phyloP scores from a whole-genome alignment of 2,797 vertebrate species.

The Hippocampus kuda region DNA sequence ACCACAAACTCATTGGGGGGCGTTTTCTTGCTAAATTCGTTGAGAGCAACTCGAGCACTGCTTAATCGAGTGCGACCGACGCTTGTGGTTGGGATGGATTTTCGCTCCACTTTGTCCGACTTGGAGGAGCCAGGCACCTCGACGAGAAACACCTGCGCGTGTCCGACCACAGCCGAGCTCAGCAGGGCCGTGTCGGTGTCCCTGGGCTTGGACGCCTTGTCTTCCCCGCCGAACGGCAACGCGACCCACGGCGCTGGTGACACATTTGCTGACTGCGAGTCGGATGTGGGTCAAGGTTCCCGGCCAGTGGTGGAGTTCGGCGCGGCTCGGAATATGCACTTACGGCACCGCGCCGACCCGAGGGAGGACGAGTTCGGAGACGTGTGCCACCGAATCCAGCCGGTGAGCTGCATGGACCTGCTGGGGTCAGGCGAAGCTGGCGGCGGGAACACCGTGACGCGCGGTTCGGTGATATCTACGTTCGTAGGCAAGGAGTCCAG shows the following conservation, averaged over 20 bases:
- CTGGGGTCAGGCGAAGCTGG: slow-evolving; percentile 36
- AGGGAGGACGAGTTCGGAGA: slow-evolving; percentile 34
- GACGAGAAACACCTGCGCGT: slow-evolving; percentile 17
- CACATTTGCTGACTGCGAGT: slow-evolving; percentile 30
- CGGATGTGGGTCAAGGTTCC: slow-evolving; percentile 5
- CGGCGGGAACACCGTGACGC: slow-evolving; percentile 31
- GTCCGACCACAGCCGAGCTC: slow-evolving; percentile 37
- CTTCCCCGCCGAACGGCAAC: slow-evolving; percentile 28
- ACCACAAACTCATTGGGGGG: slow-evolving; percentile 28
- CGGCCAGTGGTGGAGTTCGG: slow-evolving; percentile 16
- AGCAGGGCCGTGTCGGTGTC: slow-evolving; percentile 57
- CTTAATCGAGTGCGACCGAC: background rate
- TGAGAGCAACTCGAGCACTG: background rate
- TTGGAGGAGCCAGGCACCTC: slow-evolving; percentile 24
- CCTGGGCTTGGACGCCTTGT: slow-evolving; percentile 45
- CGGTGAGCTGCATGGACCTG: slow-evolving; percentile 57
- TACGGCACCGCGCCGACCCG: background rate
- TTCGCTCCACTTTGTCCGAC: slow-evolving; percentile 21
- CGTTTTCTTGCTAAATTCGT: slow-evolving; percentile 21
- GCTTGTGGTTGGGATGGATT: slow-evolving; percentile 30
- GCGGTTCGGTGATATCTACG: slow-evolving; percentile 33
- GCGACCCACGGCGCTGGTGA: slow-evolving; percentile 15
- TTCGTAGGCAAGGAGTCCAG: slow-evolving; percentile 40
- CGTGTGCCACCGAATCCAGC: slow-evolving; percentile 33
- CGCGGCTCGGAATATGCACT: slow-evolving; percentile 8